Percentiles rank a stretch among this genome's conserved stretches.
Conservation (phyloP, 2,797 vertebrate genomes). For the Ficedula albicollis region DNA sequence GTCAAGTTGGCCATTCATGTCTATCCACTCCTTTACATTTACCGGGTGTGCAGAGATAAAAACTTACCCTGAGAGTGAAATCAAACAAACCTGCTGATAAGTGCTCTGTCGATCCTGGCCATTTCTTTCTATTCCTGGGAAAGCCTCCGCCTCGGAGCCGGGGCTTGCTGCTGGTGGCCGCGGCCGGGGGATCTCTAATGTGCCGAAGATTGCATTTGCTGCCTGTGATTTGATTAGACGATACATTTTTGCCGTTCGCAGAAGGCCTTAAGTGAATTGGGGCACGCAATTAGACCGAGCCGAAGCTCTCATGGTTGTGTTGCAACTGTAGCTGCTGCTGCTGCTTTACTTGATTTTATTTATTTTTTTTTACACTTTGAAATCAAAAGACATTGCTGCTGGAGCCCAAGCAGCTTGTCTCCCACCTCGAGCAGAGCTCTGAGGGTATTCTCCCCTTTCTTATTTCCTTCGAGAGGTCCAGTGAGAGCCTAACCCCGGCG, state of each 20-base stretch:
- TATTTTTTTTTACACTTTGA: not conserved
- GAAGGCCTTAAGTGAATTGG: conserved; percentile 75
- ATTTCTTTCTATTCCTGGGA: conserved; percentile 45
- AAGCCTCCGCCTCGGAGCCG: not conserved
- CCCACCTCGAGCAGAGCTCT: not conserved
- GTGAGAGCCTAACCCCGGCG: conserved; percentile 18
- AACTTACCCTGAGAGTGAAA: conserved; percentile 70
- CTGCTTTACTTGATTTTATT: not conserved
- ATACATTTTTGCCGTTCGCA: conserved; percentile 71
- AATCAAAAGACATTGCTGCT: conserved; percentile 59
- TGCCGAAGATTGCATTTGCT: conserved; percentile 75
- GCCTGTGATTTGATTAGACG: conserved; percentile 75
- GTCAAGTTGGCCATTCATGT: conserved; percentile 68
- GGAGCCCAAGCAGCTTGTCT: conserved; percentile 25
- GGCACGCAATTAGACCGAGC: conserved; percentile 68
- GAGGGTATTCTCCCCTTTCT: not conserved
- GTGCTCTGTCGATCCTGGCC: conserved; percentile 54
- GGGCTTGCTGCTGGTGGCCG: conserved; percentile 37
- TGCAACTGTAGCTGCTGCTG: not conserved
- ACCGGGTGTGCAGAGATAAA: conserved; percentile 64
- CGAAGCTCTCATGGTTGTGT: conserved; percentile 53
- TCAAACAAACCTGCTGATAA: conserved; percentile 79
- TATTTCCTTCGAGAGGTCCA: not conserved
- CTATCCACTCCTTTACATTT: conserved; percentile 59
- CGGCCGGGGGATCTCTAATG: conserved; percentile 58